phyloP scores from a whole-genome alignment of 1,140 invertebrate species.

The Drosophila funebris region DNA sequence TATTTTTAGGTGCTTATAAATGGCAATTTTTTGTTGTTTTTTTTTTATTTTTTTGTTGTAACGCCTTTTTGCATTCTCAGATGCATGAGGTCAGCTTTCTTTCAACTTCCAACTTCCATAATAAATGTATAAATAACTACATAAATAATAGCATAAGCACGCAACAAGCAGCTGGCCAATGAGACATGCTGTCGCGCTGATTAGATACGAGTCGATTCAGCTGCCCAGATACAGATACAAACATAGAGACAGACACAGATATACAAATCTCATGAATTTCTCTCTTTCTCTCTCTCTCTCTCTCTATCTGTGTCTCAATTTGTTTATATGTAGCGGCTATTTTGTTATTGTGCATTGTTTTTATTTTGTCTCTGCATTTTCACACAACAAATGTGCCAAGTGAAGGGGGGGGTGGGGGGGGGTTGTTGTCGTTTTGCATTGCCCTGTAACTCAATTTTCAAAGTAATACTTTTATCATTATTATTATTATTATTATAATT shows the following conservation, averaged over 20 bases:
- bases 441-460: constrained; percentile 31
- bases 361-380: constrained; percentile 23
- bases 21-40: constrained; percentile 23
- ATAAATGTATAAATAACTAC: constrained; percentile 69
- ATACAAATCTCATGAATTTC: constrained; percentile 22
- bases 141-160: constrained; percentile 54
- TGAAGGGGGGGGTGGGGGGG: not conserved
- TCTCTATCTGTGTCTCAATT: constrained; percentile 19
- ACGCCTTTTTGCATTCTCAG: constrained; percentile 30
- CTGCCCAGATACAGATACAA: constrained; percentile 6
- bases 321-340: constrained; percentile 30
- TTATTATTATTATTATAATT: constrained; percentile 19
- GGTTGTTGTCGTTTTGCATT: constrained; percentile 20
- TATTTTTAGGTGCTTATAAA: constrained; percentile 47
- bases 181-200: constrained; percentile 70
- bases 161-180: constrained; percentile 62
- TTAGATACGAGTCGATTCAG: constrained; percentile 61
- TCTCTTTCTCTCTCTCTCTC: not conserved
- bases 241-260: constrained; percentile 5
- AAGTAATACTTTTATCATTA: constrained; percentile 2
- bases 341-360: constrained; percentile 49
- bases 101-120: constrained; percentile 50
- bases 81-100: constrained; percentile 70
- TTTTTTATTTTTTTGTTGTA: not conserved
- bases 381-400: constrained; percentile 7